Base-by-base conservation (phyloP, 2,888 invertebrate species). In the Cosmorhoe ocellata region DNA sequence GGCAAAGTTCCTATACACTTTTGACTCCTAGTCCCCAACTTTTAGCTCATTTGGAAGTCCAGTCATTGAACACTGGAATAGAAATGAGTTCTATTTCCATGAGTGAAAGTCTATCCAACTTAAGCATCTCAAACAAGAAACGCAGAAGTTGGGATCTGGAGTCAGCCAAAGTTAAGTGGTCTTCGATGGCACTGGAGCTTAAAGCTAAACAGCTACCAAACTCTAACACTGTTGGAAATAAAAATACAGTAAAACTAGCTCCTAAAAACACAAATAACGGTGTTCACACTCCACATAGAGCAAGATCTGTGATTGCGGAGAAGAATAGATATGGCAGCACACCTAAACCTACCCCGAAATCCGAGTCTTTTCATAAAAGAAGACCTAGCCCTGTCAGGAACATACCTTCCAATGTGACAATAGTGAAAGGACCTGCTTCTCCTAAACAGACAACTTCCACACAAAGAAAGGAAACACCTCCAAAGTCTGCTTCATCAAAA, bases 1-100 rank as follows among this genome's bases (percentile, higher is more conserved):
- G 96, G 41, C 95, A 95, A 67, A 93, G 94, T 55, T 97, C 97
- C 0, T 97, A 96, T 69, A 94, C 95, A 0, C 79, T 97, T 37
- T 93, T 96, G 0, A 88, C 92, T 13, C 96, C 97, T 0, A 95
- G 96, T 68, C 95, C 95, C 0, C 93, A 93, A 56, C 89, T 97
- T 6, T 71, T 94, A 14, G 93, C 93, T 7, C 92, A 93, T 66
- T 81, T 94, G 37, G 90, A 93, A 72, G 86, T 90, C 57, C 90
- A 88, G 56, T 86, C 90, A 0, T 51, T 84, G 9, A 85, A 69
- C 39, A 88, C 84, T 9, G 91, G 91, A 12, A 74, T 91, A 14
- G 90, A 90, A 39, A 76, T 91, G 61, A 80, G 69, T 26, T 79
- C 81, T n/a, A 88, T 91, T 59, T 91, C 91, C 2, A 91, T 90